Conservation (phyloP, 1,140 invertebrate genomes). For the Eulimnadia texana region DNA sequence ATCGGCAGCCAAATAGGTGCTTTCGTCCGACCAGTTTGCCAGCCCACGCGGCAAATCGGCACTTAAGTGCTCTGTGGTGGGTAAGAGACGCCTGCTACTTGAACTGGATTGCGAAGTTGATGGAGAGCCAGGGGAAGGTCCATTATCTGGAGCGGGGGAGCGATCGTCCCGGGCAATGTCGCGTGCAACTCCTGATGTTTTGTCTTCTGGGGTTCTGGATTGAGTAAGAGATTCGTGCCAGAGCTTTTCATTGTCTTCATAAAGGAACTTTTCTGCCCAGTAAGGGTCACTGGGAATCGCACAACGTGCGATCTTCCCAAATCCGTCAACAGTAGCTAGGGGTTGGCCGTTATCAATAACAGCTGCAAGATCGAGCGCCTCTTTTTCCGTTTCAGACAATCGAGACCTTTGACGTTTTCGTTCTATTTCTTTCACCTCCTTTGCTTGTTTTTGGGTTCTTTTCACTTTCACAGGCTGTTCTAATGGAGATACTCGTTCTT, state of each 20-base stretch:
- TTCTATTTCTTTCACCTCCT: conserved; percentile 9
- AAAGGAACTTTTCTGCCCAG: conserved; percentile 24
- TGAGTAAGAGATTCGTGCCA: conserved; percentile 21
- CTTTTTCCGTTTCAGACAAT: conserved; percentile 18
- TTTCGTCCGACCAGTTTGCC: conserved; percentile 66
- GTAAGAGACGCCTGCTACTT: conserved; percentile 16
- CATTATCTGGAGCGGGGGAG: conserved; percentile 6
- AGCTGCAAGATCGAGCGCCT: conserved; percentile 19
- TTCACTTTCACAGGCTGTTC: conserved; percentile 1
- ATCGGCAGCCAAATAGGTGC: conserved; percentile 48
- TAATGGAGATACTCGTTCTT: conserved; percentile 4
- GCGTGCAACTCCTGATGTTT: not conserved
- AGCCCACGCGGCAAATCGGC: conserved; percentile 59
- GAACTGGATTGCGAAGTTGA: conserved; percentile 3
- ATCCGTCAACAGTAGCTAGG: conserved; percentile 12
- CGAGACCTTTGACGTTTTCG: conserved; percentile 16
- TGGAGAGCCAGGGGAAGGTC: not conserved
- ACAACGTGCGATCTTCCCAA: not conserved
- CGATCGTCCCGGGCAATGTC: not conserved
- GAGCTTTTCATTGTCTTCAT: conserved; percentile 24
- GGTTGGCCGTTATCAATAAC: conserved; percentile 18
- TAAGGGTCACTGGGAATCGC: conserved; percentile 18
- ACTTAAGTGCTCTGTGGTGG: conserved; percentile 44
- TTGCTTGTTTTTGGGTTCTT: conserved; percentile 1
- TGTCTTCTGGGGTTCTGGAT: not conserved